phyloP scores from a whole-genome alignment of 1,140 invertebrate species.

The Diorhabda carinulata region DNA sequence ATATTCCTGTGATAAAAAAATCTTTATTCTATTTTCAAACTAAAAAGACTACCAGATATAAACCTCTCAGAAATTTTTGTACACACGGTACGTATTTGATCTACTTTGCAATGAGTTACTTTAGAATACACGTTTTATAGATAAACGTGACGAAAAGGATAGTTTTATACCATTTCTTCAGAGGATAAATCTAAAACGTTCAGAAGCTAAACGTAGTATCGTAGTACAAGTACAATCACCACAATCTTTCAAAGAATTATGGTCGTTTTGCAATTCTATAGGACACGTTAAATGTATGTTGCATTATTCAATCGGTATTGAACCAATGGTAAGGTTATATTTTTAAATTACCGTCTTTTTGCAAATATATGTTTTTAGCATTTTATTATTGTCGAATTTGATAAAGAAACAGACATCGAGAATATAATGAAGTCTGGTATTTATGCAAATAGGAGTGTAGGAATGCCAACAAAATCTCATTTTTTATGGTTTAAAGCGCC shows the following conservation, averaged over 20 bases:
- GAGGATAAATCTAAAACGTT: slow-evolving; percentile 34
- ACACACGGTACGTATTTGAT: background rate
- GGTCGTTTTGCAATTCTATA: slow-evolving; percentile 60
- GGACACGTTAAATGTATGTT: slow-evolving; percentile 57
- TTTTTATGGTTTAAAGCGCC: slow-evolving; percentile 66
- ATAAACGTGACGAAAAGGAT: background rate
- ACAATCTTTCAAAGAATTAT: slow-evolving; percentile 58
- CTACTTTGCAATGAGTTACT: background rate
- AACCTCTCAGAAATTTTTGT: slow-evolving; percentile 8
- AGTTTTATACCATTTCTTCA: slow-evolving; percentile 39
- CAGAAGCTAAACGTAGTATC: slow-evolving; percentile 58
- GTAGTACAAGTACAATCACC: slow-evolving; percentile 62
- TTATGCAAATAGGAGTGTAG: slow-evolving; percentile 50
- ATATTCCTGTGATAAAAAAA: background rate
- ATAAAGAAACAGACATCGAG: slow-evolving; percentile 46
- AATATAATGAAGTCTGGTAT: slow-evolving; percentile 47
- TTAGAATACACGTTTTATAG: background rate
- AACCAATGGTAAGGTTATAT: slow-evolving; percentile 44
- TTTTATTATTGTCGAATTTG: slow-evolving; percentile 68
- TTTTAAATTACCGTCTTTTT: background rate
- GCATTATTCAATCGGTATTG: slow-evolving; percentile 55
- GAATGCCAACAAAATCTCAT: slow-evolving; percentile 59
- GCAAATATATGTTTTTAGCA: slow-evolving; percentile 49
- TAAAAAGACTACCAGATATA: background rate
- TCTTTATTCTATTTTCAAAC: background rate